Evolutionary conservation across 2,888 invertebrate species (phyloP), one percentile per base, ranked within the genome.

Genomic region (Baccha elongata): DNA sequence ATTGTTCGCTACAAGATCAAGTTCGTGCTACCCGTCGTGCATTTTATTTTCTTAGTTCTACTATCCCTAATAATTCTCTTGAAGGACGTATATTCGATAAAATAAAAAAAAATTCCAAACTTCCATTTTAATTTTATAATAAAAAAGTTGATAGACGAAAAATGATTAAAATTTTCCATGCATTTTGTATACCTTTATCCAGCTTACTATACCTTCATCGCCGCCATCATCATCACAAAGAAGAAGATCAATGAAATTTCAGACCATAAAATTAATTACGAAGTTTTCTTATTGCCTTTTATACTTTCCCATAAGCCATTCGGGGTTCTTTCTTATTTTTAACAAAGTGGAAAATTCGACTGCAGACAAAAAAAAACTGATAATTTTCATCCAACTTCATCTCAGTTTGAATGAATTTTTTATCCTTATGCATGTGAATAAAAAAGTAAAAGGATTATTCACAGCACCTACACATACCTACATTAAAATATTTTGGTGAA

Each of bases 231-330:
- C 50, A 50, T 35, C 40, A 48, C 69, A 62, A 71, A 74, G 40
- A 64, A 26, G 17, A 58, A 55, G n/a, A 26, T 40, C 42, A 26
- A 46, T 53, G 50, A 75, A 68, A 68, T 60, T 60, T 64, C 37
- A 46, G 46, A 79, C 44, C 76, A 67, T 72, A 72, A 81, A 81
- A 81, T 81, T 81, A 81, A 81, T 81, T 81, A 81, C 65, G 29
- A 76, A 81, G 71, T 81, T 71, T 72, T 52, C 46, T 52, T 64
- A 65, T 52, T 35, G 26, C 42, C 67, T 52, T 72, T 71, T 71
- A 71, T 71, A 65, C 60, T 53, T 76, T 60, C 15, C 23, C 64
- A 69, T 65, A 75, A 65, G 60, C 48, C 60, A 44, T 44, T 60
- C 13, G 11, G 17, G 42, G 29, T n/a, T n/a, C 40, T 60, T 60